Evolutionary conservation across 2,888 invertebrate species (phyloP).

Genomic region (Bombylius major): DNA sequence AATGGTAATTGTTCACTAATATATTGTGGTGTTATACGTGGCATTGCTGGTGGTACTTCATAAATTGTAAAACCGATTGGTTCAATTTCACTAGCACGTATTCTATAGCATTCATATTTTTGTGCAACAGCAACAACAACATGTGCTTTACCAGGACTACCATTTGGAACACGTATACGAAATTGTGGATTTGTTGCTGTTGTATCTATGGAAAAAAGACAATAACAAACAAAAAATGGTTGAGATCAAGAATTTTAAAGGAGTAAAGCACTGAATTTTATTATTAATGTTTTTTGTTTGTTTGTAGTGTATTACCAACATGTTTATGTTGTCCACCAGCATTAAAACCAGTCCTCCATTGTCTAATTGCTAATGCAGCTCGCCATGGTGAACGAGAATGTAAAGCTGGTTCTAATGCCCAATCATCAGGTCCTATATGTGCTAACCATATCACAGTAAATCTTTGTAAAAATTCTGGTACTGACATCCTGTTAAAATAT

Average conservation of each 20-base stretch:
- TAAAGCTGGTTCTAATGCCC: conserved; percentile 48
- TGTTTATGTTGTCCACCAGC: conserved; percentile 56
- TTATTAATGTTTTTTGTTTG: no score
- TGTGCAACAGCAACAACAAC: conserved; percentile 60
- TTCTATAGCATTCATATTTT: conserved; percentile 42
- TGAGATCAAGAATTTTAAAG: no score
- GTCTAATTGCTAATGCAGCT: conserved; percentile 52
- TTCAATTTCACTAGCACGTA: conserved; percentile 37
- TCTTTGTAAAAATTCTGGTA: conserved; percentile 18
- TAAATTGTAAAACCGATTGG: conserved; percentile 61
- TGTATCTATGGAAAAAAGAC: conserved; percentile 39
- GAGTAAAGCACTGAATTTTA: no score
- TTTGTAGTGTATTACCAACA: conserved; percentile 31
- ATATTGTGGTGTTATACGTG: conserved; percentile 46
- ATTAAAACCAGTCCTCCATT: conserved; percentile 57
- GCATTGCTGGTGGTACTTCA: conserved; percentile 50
- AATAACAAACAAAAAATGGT: background rate
- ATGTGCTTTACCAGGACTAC: conserved; percentile 49
- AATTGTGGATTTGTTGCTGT: conserved; percentile 59
- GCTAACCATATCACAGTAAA: conserved; percentile 39
- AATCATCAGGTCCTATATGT: conserved; percentile 65
- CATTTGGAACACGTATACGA: conserved; percentile 53
- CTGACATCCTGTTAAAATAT: conserved; percentile 15
- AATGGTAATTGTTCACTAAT: conserved; percentile 40
- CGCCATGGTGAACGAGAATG: conserved; percentile 55